phyloP scores from a whole-genome alignment of 2,888 invertebrate genomes.

The Eledona agricola region DNA sequence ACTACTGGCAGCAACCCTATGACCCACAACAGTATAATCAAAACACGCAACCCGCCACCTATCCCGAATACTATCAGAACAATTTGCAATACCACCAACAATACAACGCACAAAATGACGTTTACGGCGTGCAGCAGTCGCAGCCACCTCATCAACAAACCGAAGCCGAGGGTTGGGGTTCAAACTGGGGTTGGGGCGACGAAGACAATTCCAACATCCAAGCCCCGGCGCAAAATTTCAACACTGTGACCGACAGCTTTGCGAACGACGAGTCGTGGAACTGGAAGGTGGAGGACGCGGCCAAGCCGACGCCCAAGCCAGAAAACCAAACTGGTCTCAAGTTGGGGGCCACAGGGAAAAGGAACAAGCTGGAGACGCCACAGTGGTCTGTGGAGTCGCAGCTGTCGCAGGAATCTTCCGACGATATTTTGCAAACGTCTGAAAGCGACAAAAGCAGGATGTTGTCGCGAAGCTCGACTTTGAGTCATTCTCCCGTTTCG shows the following conservation, averaged over 20 bases:
- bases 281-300: constrained; percentile 68
- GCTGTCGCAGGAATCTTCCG: constrained; percentile 72
- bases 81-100: constrained; percentile 52
- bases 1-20: constrained; percentile 44
- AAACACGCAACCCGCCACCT: constrained; percentile 39
- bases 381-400: constrained; percentile 75
- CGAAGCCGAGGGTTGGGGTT: constrained; percentile 48
- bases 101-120: constrained; percentile 42
- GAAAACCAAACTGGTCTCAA: constrained; percentile 30
- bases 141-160: constrained; percentile 48
- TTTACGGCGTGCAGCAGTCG: constrained; percentile 48
- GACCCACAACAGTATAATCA: constrained; percentile 38
- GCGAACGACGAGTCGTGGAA: constrained; percentile 69
- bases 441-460: constrained; percentile 71
- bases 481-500: constrained; percentile 58
- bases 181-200: constrained; percentile 70
- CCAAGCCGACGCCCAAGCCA: constrained; percentile 50
- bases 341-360: constrained; percentile 38
- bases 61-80: constrained; percentile 54
- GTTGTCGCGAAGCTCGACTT: constrained; percentile 65
- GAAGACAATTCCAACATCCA: constrained; percentile 60
- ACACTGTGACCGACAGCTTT: constrained; percentile 67
- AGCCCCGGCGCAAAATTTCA: constrained; percentile 37
- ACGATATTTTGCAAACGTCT: constrained; percentile 69
- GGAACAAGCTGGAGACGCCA: constrained; percentile 62